Evolutionary conservation across 2,797 vertebrate species (phyloP), one percentile per base, ranked within the genome.

Genomic region (Trematomus bernacchii): DNA sequence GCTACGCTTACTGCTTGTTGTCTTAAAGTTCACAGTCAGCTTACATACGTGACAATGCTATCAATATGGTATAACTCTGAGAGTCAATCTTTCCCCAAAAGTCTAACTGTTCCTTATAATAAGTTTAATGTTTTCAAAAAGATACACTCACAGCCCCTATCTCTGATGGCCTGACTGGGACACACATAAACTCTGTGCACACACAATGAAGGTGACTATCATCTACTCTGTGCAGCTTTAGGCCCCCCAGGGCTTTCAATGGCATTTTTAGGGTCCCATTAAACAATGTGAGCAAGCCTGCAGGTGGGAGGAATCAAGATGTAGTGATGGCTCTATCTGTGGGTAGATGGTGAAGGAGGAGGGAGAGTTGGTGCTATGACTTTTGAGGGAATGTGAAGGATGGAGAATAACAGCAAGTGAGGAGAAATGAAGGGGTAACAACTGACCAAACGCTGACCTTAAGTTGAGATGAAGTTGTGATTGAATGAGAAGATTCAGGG

Each of bases 231-330:
- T 65, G 37, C 58, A 37, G 61, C 30, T 70, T 40, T 58, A 12
- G 55, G 21, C 21, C 52, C 65, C 48, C 18, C 37, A 18, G 62
- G 64, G 68, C 51, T 48, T 37, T 71, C 51, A 11, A 30, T 59
- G 72, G 64, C 61, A 71, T 63, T 68, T 53, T 65, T 33, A 42
- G 21, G 54, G 51, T 72, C 66, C 46, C 66, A 71, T 66, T 73
- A 73, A 81, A 57, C 43, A 53, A 27, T 83, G 65, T 23, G 50
- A 53, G 21, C 13, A 59, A 12, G 74, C 60, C 43, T 27, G 19
- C 16, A 71, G 42, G 51, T 70, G 30, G 30, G 27, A 53, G 66
- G 21, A 64, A 54, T 72, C 18, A 19, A 42, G 23, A 42, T 7
- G 7, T 64, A 60, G 54, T 44, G 51, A 54, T 58, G 19, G 59